Evolutionary conservation across 2,113 vertebrate species (phyloP), one percentile per base, ranked within the genome.

Genomic region (Hippocampus comes): DNA sequence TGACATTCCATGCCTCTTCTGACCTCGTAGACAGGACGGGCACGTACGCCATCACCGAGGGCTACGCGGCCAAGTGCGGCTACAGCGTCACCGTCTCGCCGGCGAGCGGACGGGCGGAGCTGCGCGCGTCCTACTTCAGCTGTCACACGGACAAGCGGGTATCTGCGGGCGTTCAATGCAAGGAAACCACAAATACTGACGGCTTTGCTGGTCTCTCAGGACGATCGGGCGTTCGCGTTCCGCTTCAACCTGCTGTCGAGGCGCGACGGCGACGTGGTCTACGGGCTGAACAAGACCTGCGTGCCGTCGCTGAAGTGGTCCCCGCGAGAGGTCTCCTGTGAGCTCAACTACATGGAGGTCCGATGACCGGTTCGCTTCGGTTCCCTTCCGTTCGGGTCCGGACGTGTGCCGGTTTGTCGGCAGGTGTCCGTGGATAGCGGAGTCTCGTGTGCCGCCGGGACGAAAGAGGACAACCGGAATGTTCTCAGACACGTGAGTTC

Each of bases 271-370:
- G 74, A 74, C 34, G 71, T 55, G 0, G 51, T 9, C 17, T 77
- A 83, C 63, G 34, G 56, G 2, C 42, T 91, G 17, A 83, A 81
- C 18, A 81, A 86, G 49, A 86, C 81, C 48, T 93, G 90, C 71
- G 49, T 63, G 9, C 63, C 76, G 0, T 6, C 67, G 5, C 57
- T 77, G 0, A 59, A 65, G 2, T 90, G 86, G 83, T 78, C 85
- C 51, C 75, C 86, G 18, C 84, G 87, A 68, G 89, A 91, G 60
- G 72, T 91, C 8, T 83, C 74, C 34, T 93, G 90, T 82, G 89
- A 92, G 70, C 43, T 69, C 15, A 90, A 91, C 83, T 91, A 91
- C 78, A 91, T 93, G 87, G 92, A 93, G 73, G 91, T 90, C 71
- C 34, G 67, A 46, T 46, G 11, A 14, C 12, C 4, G 2, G 0